phyloP scores from a whole-genome alignment of 2,888 invertebrate genomes.

The Agonopterix subpropinquella region DNA sequence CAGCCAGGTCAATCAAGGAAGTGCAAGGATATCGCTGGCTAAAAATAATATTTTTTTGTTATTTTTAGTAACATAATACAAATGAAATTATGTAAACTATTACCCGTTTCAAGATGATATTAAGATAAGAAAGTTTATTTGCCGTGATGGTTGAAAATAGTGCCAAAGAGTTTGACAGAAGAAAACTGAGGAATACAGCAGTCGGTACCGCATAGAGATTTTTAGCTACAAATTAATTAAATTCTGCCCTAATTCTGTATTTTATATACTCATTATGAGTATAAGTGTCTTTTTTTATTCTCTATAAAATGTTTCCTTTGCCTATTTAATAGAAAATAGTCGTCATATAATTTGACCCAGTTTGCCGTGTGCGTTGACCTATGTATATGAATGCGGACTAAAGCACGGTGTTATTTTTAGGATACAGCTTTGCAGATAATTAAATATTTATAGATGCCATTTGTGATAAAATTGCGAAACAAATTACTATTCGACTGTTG shows the following conservation, averaged over 20 bases:
- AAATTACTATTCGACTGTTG: constrained; percentile 31
- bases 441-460: constrained; percentile 69
- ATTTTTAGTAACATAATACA: constrained; percentile 37
- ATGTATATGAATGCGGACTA: constrained; percentile 67
- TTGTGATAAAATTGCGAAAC: constrained; percentile 40
- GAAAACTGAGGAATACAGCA: constrained; percentile 31
- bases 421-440: constrained; percentile 71
- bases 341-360: constrained; percentile 68
- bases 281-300: constrained; percentile 20
- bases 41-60: constrained; percentile 45
- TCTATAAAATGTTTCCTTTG: constrained; percentile 18
- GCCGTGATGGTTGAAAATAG: constrained; percentile 36
- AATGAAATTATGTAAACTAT: constrained; percentile 43
- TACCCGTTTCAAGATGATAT: constrained; percentile 33
- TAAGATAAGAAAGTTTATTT: constrained; percentile 32
- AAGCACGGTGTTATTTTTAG: constrained; percentile 69
- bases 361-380: constrained; percentile 71
- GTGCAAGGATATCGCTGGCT: constrained; percentile 50
- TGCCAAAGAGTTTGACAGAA: constrained; percentile 39
- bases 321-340: constrained; percentile 34
- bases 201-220: constrained; percentile 55
- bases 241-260: constrained; percentile 22
- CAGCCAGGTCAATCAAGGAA: constrained; percentile 56
- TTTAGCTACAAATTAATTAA: constrained; percentile 31
- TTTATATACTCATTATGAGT: constrained; percentile 13